These are phyloP conservation scores for Euplexia lucipara DNA, from an alignment of 2,888 invertebrate species.

Conservation along the genomic window DNA sequence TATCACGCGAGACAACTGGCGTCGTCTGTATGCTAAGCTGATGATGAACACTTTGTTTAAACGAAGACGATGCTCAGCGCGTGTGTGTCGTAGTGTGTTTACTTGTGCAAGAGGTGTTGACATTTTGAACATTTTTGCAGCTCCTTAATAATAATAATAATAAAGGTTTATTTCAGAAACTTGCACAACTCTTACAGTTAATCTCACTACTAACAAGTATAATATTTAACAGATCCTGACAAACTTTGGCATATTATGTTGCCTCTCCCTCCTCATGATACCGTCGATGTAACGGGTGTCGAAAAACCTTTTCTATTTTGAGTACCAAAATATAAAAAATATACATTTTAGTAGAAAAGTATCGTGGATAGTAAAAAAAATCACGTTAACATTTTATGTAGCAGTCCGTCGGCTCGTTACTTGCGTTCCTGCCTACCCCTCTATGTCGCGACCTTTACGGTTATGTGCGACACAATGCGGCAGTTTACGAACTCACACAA, in stretches of 20 bases:
- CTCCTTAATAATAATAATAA: no score
- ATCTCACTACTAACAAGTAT: no score
- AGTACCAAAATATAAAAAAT: constrained; percentile 47
- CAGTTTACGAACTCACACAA: constrained; percentile 48
- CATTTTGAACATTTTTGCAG: constrained; percentile 7
- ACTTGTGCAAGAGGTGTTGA: not conserved
- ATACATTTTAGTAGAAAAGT: constrained; percentile 55
- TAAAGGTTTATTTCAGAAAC: no score
- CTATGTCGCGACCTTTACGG: constrained; percentile 36
- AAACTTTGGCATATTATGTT: not conserved
- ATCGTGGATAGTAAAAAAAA: constrained; percentile 51
- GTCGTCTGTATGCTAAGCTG: constrained; percentile 31
- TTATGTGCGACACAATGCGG: constrained; percentile 36
- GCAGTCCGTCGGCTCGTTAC: constrained; percentile 30
- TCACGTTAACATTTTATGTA: constrained; percentile 47
- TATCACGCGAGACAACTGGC: not conserved
- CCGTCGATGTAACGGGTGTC: not conserved
- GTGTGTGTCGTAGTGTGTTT: not conserved
- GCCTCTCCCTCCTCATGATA: not conserved
- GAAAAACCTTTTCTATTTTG: constrained; percentile 26
- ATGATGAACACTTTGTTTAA: constrained; percentile 20
- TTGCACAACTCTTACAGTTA: no score
- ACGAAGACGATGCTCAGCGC: not conserved
- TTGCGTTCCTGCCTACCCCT: constrained; percentile 29
- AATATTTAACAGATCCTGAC: no score